Conservation (phyloP, 1,140 invertebrate genomes). For the Drosophila lacteicornis region DNA sequence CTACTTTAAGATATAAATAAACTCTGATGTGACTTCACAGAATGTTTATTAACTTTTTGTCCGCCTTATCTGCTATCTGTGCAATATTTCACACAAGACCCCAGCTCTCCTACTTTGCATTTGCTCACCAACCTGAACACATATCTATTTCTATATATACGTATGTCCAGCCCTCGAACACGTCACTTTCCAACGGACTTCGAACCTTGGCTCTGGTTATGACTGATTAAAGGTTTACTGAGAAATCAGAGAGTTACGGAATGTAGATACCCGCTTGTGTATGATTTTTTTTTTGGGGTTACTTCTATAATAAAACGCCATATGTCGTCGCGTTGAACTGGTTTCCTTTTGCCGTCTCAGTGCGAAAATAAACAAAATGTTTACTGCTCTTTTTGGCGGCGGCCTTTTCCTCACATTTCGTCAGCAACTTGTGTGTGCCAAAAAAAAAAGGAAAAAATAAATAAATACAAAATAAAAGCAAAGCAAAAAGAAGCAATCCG, state of each 20-base stretch:
- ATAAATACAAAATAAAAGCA: conserved; percentile 16
- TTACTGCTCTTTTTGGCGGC: conserved; percentile 38
- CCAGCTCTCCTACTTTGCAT: neutral
- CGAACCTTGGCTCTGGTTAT: conserved; percentile 26
- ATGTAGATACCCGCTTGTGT: neutral
- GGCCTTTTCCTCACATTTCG: conserved; percentile 69
- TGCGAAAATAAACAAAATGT: conserved; percentile 74
- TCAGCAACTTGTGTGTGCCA: conserved; percentile 60
- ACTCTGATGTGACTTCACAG: conserved; percentile 1
- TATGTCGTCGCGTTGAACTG: conserved; percentile 62
- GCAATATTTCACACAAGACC: conserved; percentile 20
- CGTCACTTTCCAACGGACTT: conserved; percentile 51
- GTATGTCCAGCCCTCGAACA: neutral
- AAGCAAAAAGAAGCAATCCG: conserved; percentile 18
- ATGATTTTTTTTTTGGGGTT: conserved; percentile 2
- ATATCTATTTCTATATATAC: conserved; percentile 10
- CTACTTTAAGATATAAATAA: neutral
- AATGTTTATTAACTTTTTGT: neutral
- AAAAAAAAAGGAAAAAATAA: conserved; percentile 35
- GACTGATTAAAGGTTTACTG: conserved; percentile 24
- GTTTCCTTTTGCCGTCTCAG: conserved; percentile 54
- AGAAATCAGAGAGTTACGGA: neutral
- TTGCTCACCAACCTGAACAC: neutral
- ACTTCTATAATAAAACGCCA: conserved; percentile 54
- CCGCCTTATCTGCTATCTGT: neutral